Percentiles rank a stretch among this genome's conserved stretches.
Conservation (phyloP, 2,888 invertebrate genomes). For the Pristionchus entomophagus region DNA sequence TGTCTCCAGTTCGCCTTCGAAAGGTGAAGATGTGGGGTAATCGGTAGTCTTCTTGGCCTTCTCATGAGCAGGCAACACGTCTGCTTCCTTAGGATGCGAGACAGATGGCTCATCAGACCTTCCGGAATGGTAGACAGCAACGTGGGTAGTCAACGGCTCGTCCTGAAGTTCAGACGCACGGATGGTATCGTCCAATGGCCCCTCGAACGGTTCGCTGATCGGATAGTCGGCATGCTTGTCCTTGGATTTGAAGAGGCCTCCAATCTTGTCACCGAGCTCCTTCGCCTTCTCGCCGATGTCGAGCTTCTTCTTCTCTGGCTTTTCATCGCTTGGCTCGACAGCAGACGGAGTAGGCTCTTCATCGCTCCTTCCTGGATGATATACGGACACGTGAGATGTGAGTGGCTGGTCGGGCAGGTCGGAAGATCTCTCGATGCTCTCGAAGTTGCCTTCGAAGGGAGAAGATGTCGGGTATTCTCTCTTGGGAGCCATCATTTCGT, state of each 20-base stretch:
- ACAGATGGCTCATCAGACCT: neutral
- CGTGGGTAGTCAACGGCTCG: neutral
- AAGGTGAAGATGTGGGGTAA: neutral
- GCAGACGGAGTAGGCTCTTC: neutral
- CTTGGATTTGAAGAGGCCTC: conserved; percentile 30
- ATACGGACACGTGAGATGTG: conserved; percentile 37
- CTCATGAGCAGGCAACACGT: neutral
- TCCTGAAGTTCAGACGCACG: neutral
- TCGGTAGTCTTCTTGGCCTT: neutral
- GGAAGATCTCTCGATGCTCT: conserved; percentile 7
- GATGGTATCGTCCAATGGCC: conserved; percentile 6
- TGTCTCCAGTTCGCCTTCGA: neutral
- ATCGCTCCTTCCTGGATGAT: conserved; percentile 36
- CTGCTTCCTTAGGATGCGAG: neutral
- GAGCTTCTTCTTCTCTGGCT: conserved; percentile 39
- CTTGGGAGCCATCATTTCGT: neutral
- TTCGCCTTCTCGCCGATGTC: conserved; percentile 33
- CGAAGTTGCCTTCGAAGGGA: conserved; percentile 39
- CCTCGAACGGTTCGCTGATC: neutral
- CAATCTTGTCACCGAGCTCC: conserved; percentile 33
- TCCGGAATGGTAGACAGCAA: conserved; percentile 27
- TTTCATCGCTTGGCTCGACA: neutral
- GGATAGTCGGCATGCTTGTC: conserved; percentile 39
- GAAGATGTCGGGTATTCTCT: neutral
- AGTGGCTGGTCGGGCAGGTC: conserved; percentile 30